Conservation (phyloP, 2,888 invertebrate species). For the Thera obeliscata region DNA sequence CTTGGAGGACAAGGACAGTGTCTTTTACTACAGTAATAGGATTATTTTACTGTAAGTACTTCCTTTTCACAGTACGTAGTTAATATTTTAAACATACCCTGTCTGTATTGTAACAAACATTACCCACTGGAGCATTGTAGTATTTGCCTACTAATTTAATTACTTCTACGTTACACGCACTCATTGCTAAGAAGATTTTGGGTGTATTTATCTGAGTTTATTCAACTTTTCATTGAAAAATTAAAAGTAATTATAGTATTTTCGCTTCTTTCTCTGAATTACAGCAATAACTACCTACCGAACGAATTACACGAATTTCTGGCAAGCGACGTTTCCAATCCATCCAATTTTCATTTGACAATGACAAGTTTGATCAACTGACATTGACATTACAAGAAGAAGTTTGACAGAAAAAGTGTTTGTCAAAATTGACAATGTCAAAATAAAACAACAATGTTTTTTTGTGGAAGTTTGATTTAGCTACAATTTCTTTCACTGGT, state of each 20-base stretch:
- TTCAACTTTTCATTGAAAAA: not conserved
- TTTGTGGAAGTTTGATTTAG: not conserved
- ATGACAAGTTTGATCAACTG: too few relatives aligned
- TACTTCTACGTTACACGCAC: slow-evolving; percentile 66
- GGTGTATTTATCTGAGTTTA: too few relatives aligned
- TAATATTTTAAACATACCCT: slow-evolving; percentile 58
- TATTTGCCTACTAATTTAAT: slow-evolving; percentile 82
- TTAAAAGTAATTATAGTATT: not conserved
- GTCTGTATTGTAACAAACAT: slow-evolving; percentile 81
- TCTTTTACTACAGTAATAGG: too few relatives aligned
- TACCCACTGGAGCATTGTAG: slow-evolving; percentile 78
- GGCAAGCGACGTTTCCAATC: too few relatives aligned
- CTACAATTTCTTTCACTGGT: not conserved
- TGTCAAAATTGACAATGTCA: too few relatives aligned
- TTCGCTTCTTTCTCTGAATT: too few relatives aligned
- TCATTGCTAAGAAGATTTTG: slow-evolving; percentile 48
- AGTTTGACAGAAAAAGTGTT: too few relatives aligned
- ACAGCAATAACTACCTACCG: too few relatives aligned
- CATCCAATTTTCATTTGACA: too few relatives aligned
- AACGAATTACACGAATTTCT: too few relatives aligned
- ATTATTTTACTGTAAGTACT: too few relatives aligned
- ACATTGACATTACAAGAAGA: not conserved
- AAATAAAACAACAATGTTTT: not conserved
- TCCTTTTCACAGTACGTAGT: not conserved
- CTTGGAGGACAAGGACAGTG: too few relatives aligned